These are phyloP conservation scores for Syngnathus rostellatus DNA, from an alignment of 2,797 vertebrate genomes.

Conservation along the genomic window DNA sequence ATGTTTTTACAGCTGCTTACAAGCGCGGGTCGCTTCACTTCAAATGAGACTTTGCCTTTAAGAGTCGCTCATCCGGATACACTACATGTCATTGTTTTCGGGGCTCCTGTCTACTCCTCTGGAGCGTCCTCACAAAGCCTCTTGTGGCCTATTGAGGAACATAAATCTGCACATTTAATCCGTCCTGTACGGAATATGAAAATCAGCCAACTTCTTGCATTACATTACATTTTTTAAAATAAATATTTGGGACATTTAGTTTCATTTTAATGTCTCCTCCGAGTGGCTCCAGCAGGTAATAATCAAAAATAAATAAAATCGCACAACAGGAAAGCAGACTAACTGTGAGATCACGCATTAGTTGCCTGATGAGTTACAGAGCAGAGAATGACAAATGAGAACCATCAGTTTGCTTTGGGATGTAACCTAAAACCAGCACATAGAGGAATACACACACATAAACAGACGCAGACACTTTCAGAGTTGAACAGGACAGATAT, in stretches of 20 bases:
- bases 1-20: slow-evolving; percentile 66
- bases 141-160: slow-evolving; percentile 8
- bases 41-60: slow-evolving; percentile 33
- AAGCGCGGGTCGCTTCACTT: slow-evolving; percentile 47
- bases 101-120: slow-evolving; percentile 18
- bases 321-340: slow-evolving; percentile 13
- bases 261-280: slow-evolving; percentile 2
- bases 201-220: background rate
- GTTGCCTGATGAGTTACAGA: slow-evolving; percentile 49
- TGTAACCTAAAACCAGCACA: slow-evolving; percentile 40
- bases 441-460: slow-evolving; percentile 8
- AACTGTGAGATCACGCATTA: slow-evolving; percentile 45
- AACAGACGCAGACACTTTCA: slow-evolving; percentile 9
- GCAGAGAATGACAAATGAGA: slow-evolving; percentile 46
- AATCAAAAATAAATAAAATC: slow-evolving; percentile 11
- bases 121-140: slow-evolving; percentile 22
- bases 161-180: background rate
- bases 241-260: background rate
- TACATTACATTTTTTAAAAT: background rate
- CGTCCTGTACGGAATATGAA: background rate
- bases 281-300: slow-evolving; percentile 24
- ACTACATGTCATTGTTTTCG: slow-evolving; percentile 30
- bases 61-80: slow-evolving; percentile 30
- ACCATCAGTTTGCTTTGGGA: slow-evolving; percentile 38
- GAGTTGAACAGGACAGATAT: slow-evolving; percentile 1